Conservation (phyloP, 2,888 invertebrate genomes). For the Scrobipalpa atriplicella region DNA sequence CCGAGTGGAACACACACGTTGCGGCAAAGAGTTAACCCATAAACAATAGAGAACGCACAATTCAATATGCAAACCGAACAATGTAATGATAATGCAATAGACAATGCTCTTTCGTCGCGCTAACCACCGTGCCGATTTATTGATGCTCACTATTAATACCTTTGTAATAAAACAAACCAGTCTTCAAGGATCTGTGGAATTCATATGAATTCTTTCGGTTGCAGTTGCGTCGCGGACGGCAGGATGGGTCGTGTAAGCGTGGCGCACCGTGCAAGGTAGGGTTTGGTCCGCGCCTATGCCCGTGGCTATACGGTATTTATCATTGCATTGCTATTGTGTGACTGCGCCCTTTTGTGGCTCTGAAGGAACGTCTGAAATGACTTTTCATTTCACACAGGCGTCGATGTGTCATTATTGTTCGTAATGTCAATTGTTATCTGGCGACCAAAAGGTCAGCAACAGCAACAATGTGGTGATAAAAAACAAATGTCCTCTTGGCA, state of each 20-base stretch:
- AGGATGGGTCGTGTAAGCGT: slow-evolving; percentile 48
- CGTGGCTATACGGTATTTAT: slow-evolving; percentile 70
- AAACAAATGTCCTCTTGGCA: slow-evolving; percentile 26
- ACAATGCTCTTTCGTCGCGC: slow-evolving; percentile 79
- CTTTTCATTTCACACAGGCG: slow-evolving; percentile 32
- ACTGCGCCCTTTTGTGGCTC: slow-evolving; percentile 54
- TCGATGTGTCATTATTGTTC: slow-evolving; percentile 34
- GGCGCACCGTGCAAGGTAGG: slow-evolving; percentile 51
- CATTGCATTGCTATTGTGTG: slow-evolving; percentile 64
- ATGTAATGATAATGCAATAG: slow-evolving; percentile 76
- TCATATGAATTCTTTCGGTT: slow-evolving; percentile 38
- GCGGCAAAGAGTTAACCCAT: slow-evolving; percentile 52
- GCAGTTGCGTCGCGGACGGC: slow-evolving; percentile 37
- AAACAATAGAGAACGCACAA: slow-evolving; percentile 79
- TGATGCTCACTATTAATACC: slow-evolving; percentile 72
- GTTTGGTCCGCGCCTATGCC: slow-evolving; percentile 63
- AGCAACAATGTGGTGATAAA: slow-evolving; percentile 31
- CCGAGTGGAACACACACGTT: slow-evolving; percentile 70
- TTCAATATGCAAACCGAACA: slow-evolving; percentile 80
- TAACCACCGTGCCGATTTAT: slow-evolving; percentile 79
- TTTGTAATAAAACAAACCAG: slow-evolving; percentile 65
- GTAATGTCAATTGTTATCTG: slow-evolving; percentile 34
- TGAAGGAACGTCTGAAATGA: slow-evolving; percentile 34
- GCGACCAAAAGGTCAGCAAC: slow-evolving; percentile 30
- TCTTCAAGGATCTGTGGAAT: slow-evolving; percentile 49